These are phyloP conservation scores for Eudyptes chrysolophus DNA, from an alignment of 2,113 vertebrate genomes.

Conservation along the genomic window DNA sequence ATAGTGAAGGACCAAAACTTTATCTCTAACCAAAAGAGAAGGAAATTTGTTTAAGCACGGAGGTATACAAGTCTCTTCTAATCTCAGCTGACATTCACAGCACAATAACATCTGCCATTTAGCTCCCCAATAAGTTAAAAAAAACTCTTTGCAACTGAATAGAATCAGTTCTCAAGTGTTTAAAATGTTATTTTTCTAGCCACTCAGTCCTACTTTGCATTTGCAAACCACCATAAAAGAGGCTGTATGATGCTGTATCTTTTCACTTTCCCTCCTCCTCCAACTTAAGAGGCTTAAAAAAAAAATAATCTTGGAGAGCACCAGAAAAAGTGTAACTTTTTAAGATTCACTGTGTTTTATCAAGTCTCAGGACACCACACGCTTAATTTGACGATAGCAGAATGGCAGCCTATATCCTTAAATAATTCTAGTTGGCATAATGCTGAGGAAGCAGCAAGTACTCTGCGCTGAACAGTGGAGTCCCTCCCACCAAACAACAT, in stretches of 20 bases:
- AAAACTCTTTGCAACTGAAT: background rate
- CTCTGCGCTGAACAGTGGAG: background rate
- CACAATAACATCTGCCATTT: background rate
- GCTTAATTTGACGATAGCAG: accelerated
- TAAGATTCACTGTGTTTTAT: background rate
- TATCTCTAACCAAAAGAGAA: background rate
- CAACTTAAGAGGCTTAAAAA: background rate
- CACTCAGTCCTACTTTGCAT: background rate
- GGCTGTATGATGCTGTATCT: background rate
- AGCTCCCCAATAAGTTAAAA: background rate
- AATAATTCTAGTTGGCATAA: background rate
- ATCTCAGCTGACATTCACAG: background rate
- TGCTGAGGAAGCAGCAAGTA: background rate
- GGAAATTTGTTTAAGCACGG: background rate
- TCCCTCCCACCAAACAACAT: background rate
- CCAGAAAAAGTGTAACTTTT: background rate
- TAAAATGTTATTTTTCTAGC: background rate
- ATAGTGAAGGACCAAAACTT: background rate
- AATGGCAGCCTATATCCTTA: background rate
- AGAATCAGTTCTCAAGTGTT: background rate
- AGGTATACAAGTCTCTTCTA: background rate
- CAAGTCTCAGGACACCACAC: background rate
- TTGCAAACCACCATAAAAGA: background rate
- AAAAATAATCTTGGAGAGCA: background rate
- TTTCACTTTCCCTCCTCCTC: background rate